phyloP scores from a whole-genome alignment of 2,113 vertebrate species.

The Nyctibius bracteatus region DNA sequence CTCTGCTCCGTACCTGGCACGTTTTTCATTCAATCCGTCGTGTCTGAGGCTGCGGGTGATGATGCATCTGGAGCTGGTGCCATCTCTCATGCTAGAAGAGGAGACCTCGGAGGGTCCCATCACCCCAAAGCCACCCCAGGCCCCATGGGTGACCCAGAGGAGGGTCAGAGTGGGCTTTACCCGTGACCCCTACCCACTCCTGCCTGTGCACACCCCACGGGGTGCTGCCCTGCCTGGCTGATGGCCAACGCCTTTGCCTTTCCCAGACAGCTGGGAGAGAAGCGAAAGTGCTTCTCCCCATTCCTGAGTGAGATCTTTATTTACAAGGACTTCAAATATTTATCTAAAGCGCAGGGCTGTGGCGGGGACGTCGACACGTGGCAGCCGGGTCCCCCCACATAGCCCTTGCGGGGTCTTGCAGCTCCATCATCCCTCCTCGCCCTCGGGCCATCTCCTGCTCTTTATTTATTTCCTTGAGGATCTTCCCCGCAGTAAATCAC shows the following conservation, averaged over 20 bases:
- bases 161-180: background rate
- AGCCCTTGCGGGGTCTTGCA: background rate
- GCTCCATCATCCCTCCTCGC: background rate
- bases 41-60: background rate
- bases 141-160: background rate
- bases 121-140: background rate
- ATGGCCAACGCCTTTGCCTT: background rate
- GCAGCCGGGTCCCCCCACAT: background rate
- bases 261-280: background rate
- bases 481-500: conserved; percentile 31
- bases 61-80: background rate
- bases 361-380: accelerated
- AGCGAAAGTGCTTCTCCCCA: conserved; percentile 4
- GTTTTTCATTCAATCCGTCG: background rate
- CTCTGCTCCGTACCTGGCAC: accelerated
- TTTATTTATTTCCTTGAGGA: conserved; percentile 15
- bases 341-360: background rate
- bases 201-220: accelerated
- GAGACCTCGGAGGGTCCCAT: background rate
- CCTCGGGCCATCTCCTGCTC: background rate
- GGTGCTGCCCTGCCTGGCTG: background rate
- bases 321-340: conserved; percentile 59
- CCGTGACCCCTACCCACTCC: accelerated
- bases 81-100: background rate
- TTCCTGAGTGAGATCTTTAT: background rate